Percentiles rank a stretch among this genome's conserved stretches.
Evolutionary conservation across 2,797 vertebrate species (phyloP).

Genomic region (Coccyzus lansbergi): DNA sequence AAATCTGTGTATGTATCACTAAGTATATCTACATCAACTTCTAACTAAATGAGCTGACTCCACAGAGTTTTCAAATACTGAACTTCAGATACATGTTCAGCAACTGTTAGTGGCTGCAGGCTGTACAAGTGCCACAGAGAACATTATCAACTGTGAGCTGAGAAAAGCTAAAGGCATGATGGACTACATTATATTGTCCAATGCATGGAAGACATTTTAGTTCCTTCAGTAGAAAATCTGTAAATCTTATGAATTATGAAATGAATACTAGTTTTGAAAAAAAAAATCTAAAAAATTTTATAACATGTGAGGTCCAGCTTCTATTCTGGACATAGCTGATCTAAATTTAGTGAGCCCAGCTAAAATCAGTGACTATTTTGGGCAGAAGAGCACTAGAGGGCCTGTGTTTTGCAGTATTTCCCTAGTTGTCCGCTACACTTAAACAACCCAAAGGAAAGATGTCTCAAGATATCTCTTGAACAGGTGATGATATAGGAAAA

Average conservation of each 20-base stretch:
- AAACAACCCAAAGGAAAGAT: background rate
- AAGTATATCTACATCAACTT: background rate
- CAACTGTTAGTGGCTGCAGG: background rate
- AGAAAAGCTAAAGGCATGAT: background rate
- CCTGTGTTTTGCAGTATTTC: background rate
- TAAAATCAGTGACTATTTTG: background rate
- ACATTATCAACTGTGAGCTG: background rate
- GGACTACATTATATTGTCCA: background rate
- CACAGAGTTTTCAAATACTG: background rate
- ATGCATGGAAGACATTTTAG: background rate
- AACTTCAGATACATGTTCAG: conserved; percentile 25
- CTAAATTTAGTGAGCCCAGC: background rate
- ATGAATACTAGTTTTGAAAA: background rate
- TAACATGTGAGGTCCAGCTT: background rate
- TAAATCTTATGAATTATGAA: background rate
- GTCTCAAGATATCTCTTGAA: background rate
- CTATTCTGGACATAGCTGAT: background rate
- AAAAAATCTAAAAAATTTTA: background rate
- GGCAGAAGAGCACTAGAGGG: background rate
- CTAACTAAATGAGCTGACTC: background rate
- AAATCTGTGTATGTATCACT: background rate
- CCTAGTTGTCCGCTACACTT: background rate
- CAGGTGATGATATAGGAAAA: background rate
- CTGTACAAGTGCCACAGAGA: conserved; percentile 23
- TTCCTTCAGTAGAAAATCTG: background rate